Conservation (phyloP, 2,113 vertebrate species). For the Odocoileus hemionus region DNA sequence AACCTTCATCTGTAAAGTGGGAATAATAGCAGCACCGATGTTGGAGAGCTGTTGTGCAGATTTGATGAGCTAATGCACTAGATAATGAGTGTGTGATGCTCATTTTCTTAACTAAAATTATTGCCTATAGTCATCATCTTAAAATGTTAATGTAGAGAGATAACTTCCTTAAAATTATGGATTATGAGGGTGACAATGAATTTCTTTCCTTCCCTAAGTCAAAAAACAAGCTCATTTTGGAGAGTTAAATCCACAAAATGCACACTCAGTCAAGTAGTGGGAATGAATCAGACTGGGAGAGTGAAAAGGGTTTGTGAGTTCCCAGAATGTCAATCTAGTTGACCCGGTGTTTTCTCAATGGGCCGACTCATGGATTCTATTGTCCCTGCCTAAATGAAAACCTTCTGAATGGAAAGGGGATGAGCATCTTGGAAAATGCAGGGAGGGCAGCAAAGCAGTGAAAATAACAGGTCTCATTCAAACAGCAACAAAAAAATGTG, state of each 20-base stretch:
- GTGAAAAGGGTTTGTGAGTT: background rate
- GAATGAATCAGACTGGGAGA: background rate
- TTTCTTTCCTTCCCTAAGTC: background rate
- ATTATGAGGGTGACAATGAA: background rate
- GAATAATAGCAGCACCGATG: background rate
- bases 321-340: background rate
- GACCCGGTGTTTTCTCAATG: background rate
- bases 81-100: background rate
- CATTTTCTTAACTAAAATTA: background rate
- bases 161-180: background rate
- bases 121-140: background rate
- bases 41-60: background rate
- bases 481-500: background rate
- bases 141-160: background rate
- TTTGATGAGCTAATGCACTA: background rate
- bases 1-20: background rate
- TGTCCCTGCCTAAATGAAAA: background rate
- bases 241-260: background rate
- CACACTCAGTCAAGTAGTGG: background rate
- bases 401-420: background rate
- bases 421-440: background rate
- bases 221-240: background rate
- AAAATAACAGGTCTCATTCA: background rate
- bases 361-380: background rate
- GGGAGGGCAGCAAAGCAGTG: background rate